Percentiles rank a stretch among this genome's conserved stretches.
Evolutionary conservation across 2,888 invertebrate genomes (phyloP).

Genomic region (Drosophila siamana): DNA sequence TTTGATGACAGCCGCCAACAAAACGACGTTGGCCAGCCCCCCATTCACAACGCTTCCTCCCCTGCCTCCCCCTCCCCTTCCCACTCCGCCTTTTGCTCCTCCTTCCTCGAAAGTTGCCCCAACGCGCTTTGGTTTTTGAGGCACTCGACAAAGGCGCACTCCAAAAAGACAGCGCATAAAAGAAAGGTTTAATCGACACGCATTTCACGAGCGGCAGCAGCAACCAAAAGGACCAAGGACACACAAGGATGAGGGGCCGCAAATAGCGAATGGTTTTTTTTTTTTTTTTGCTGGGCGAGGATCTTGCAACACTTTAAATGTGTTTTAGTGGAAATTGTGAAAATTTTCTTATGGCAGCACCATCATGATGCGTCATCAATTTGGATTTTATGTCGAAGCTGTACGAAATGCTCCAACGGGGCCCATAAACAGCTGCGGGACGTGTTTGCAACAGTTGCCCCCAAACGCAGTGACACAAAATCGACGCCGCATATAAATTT

Average conservation of each 20-base stretch:
- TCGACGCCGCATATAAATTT: slow-evolving; percentile 24
- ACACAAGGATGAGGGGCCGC: neutral
- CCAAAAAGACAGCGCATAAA: slow-evolving; percentile 71
- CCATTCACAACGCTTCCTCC: no score
- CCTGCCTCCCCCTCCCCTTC: no score
- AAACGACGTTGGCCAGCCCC: slow-evolving; percentile 53
- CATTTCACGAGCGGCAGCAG: slow-evolving; percentile 59
- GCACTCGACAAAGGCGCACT: slow-evolving; percentile 61
- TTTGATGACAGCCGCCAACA: slow-evolving; percentile 78
- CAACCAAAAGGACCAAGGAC: neutral
- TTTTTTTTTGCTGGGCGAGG: neutral
- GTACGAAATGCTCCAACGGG: slow-evolving; percentile 25
- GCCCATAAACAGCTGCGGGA: slow-evolving; percentile 56
- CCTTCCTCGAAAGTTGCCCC: no score
- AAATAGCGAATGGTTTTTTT: slow-evolving; percentile 5
- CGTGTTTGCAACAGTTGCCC: slow-evolving; percentile 36
- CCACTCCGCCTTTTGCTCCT: no score
- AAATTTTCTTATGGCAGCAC: slow-evolving; percentile 67
- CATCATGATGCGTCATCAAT: slow-evolving; percentile 74
- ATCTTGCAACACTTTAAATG: slow-evolving; percentile 58
- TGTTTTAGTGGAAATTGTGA: slow-evolving; percentile 74
- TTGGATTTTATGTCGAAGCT: slow-evolving; percentile 59
- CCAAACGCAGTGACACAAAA: slow-evolving; percentile 26
- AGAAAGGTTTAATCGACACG: slow-evolving; percentile 77
- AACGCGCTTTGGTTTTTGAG: slow-evolving; percentile 39